phyloP scores from a whole-genome alignment of 2,797 vertebrate species.

The Craterocephalus amniculus region DNA sequence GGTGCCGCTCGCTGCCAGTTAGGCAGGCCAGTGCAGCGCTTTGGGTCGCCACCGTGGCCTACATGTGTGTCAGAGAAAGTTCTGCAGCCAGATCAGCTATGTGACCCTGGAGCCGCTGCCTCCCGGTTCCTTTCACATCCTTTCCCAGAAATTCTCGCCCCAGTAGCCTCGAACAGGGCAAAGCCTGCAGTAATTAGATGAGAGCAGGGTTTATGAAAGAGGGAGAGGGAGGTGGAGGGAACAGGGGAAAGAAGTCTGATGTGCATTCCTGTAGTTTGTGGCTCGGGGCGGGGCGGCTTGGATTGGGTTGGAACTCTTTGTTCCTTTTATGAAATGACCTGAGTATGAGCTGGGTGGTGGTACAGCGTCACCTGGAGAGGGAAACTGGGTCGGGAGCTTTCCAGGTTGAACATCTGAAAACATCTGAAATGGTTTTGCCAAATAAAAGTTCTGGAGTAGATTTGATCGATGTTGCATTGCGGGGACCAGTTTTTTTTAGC shows the following conservation, averaged over 20 bases:
- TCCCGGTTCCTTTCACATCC: conserved; percentile 19
- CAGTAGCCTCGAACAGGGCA: conserved; percentile 62
- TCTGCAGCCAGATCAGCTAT: background rate
- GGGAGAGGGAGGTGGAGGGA: background rate
- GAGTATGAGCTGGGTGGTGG: background rate
- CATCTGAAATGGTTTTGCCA: too few species aligned
- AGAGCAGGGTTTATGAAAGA: conserved; percentile 55
- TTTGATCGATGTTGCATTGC: too few species aligned
- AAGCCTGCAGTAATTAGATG: conserved; percentile 52
- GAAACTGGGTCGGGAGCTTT: background rate
- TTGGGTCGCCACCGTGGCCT: background rate
- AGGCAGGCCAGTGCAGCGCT: background rate
- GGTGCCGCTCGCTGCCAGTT: background rate
- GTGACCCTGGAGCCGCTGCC: conserved; percentile 16
- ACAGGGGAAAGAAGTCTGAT: conserved; percentile 30
- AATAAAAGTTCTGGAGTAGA: too few species aligned
- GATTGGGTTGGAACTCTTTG: background rate
- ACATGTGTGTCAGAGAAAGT: conserved; percentile 6
- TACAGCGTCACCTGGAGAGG: background rate
- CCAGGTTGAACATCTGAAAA: background rate
- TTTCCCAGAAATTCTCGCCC: conserved; percentile 47
- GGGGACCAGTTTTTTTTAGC: too few species aligned
- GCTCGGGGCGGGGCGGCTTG: too few species aligned
- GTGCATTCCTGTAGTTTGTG: conserved; percentile 46
- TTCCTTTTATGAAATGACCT: conserved; percentile 9